Base-by-base conservation (phyloP, 2,888 invertebrate genomes). In the Oscheius sp. region DNA sequence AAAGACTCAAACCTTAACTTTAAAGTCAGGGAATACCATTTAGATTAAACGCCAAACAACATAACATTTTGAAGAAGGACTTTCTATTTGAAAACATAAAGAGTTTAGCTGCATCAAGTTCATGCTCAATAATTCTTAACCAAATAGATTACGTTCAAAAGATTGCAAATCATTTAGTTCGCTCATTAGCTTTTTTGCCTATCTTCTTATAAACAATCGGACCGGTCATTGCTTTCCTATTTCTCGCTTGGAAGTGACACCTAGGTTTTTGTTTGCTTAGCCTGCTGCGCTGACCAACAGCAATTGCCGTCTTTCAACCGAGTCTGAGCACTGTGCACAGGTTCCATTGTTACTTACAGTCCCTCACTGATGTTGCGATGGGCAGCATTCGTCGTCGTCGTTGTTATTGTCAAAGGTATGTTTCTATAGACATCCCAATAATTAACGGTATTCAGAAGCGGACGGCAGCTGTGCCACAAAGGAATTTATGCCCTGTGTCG, bases 401-500 rank as follows among this genome's bases (percentile, higher is more conserved):
- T 33, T 54, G n/a, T 54, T 32, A 17, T 54, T 33, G 33, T 54
- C n/a, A 33, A 22, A 33, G 54, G 54, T 54, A 54, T n/a, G 33
- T 41, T 44, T 22, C 22, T 28, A 14, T 17, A n/a, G 22, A 30
- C 24, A 14, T 2, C 20, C 4, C 14, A 20, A 20, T 41, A 17
- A 6, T 41, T 17, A 36, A 6, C 41, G 12, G 5, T 12, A 6
- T 41, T 12, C 28, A 44, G 44, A 41, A 20, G 64, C 41, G 2
- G 36, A 9, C 51, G 36, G 33, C 17, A 72, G 73, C 49, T 80
- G 80, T 51, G 70, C 76, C 22, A 67, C 75, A 33, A 68, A 69
- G 38, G 75, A 78, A 30, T 78, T 75, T 64, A 54, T 80, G 62
- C 68, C 74, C 9, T 81, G 81, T 66, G 73, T 78, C 8, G 66